phyloP scores from a whole-genome alignment of 2,113 vertebrate species.

The Albula glossodonta region DNA sequence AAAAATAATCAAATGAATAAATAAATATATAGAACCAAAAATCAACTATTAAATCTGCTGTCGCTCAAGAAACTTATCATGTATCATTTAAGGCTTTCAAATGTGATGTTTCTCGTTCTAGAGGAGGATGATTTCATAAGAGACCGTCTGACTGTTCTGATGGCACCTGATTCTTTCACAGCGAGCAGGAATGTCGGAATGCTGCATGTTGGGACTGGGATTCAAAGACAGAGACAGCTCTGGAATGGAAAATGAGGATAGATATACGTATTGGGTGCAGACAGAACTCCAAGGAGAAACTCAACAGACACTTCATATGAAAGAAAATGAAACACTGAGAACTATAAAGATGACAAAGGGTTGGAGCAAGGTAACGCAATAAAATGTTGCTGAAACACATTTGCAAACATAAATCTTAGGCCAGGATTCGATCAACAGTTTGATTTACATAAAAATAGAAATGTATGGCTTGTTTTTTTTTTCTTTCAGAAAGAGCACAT shows the following conservation, averaged over 20 bases:
- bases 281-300: conserved; percentile 78
- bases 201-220: conserved; percentile 79
- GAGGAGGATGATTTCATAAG: conserved; percentile 65
- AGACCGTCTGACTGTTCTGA: conserved; percentile 76
- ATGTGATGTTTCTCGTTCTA: conserved; percentile 71
- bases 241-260: conserved; percentile 87
- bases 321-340: conserved; percentile 64
- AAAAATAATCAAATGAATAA: conserved; percentile 65
- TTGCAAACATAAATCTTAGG: too few relatives aligned
- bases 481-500: too few relatives aligned
- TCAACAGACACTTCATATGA: conserved; percentile 73
- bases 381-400: background rate
- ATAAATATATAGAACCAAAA: conserved; percentile 70
- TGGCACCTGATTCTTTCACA: conserved; percentile 91
- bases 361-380: background rate
- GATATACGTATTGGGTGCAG: conserved; percentile 79
- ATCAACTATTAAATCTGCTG: conserved; percentile 66
- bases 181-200: conserved; percentile 78
- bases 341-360: background rate
- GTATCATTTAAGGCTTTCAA: conserved; percentile 69
- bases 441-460: too few relatives aligned
- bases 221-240: conserved; percentile 73
- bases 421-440: too few relatives aligned
- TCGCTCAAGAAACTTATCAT: conserved; percentile 69
- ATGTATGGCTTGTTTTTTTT: too few relatives aligned